Base-by-base conservation (phyloP, 2,888 invertebrate species). In the Cosmorhoe ocellata region DNA sequence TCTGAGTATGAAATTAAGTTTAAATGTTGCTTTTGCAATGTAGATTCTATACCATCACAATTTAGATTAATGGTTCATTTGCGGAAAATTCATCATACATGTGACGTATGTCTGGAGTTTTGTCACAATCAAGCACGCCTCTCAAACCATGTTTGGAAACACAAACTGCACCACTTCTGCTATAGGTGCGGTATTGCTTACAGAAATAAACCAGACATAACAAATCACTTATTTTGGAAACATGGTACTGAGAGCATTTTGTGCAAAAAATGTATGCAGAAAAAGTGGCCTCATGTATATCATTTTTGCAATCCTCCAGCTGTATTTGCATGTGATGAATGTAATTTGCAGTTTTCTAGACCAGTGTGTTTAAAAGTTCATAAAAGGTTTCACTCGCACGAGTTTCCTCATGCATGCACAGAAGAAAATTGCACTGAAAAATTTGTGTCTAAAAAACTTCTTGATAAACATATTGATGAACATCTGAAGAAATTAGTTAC, bases 251-350 rank as follows among this genome's bases (percentile, higher is more conserved):
- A 97, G 73, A 96, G 96, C 81, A 94, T 95, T 1, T 81, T 94
- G 27, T 97, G 97, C 74, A 96, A 96, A 77, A 94, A 92, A 69
- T 97, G 97, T 77, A 81, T 96, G 42, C 96, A 97, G 71, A 97
- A 97, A 73, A 96, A 96, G 68, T 97, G 97, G 97, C 96, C 96
- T 0, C 96, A 97, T 79, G 95, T 97, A 4, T 97, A 97, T 84
- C 97, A 97, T 76, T 97, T 97, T 71, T 97, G 97, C 76, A 93
- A 95, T 59, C 97, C 97, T 31, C 96, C 97, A 2, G 83, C 92
- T 7, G 91, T 92, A 46, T 97, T 97, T 77, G 84, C 91, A 1
- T 97, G 97, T 83, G 97, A 97, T 63, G 94, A 95, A 71, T 97
- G 97, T 74, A 93, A 92, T 70, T 87, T 93, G 31, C 93, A 92